Evolutionary conservation across 2,888 invertebrate species (phyloP).

Genomic region (Malthinus flaveolus): DNA sequence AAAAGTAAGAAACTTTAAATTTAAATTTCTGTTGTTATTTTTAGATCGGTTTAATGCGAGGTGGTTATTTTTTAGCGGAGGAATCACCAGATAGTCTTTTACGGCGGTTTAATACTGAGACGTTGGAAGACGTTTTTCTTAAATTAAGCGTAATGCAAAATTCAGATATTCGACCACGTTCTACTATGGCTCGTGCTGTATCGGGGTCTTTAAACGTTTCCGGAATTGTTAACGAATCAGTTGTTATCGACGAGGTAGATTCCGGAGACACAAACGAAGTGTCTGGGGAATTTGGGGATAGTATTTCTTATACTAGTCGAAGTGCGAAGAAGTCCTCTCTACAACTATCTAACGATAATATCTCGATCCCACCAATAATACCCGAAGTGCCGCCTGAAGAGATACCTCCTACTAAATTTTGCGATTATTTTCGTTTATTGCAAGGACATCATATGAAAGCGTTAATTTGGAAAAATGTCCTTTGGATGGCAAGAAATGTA

Average conservation of each 20-base stretch:
- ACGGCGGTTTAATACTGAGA: constrained; percentile 70
- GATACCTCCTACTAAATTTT: constrained; percentile 55
- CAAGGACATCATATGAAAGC: constrained; percentile 64
- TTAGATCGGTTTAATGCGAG: constrained; percentile 82
- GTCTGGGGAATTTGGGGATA: constrained; percentile 86
- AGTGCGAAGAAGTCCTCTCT: constrained; percentile 52
- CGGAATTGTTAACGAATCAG: constrained; percentile 66
- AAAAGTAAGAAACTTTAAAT: neutral
- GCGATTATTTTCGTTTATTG: constrained; percentile 53
- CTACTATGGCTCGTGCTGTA: constrained; percentile 78
- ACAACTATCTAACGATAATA: constrained; percentile 4
- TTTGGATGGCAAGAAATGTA: constrained; percentile 84
- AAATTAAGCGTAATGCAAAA: constrained; percentile 81
- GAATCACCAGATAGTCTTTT: constrained; percentile 76
- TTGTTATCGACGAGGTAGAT: constrained; percentile 66
- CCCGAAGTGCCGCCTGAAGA: constrained; percentile 73
- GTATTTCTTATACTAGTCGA: constrained; percentile 76
- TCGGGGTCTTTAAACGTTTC: constrained; percentile 67
- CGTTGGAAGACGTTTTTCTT: constrained; percentile 79
- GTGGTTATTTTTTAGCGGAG: constrained; percentile 83
- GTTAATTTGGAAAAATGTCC: constrained; percentile 84
- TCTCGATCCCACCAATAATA: constrained; percentile 34
- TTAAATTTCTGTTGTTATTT: constrained; percentile 16
- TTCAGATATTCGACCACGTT: constrained; percentile 76
- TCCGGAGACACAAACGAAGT: constrained; percentile 77